Evolutionary conservation across 2,888 invertebrate species (phyloP), one percentile per base, ranked within the genome.

Genomic region (Ophioninae sp.): DNA sequence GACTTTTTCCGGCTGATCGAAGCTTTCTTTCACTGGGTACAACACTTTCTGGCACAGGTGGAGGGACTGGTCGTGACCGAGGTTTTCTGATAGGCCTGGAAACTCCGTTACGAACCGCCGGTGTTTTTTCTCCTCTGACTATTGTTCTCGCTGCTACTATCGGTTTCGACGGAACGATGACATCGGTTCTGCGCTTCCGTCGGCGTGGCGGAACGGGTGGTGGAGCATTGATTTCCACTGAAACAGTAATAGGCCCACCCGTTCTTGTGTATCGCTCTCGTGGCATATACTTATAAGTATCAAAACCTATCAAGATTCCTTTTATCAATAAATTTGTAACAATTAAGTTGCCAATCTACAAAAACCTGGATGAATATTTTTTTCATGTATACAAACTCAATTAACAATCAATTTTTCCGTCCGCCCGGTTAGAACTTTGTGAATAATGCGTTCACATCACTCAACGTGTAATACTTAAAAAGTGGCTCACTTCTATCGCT

Each of bases 151-250:
- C 83, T 10, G 84, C 73, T 20, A 79, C 77, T 37, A 72, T 81
- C 10, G 83, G 75, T 59, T 85, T 87, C 76, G 82, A 76, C 39
- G 86, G 70, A 39, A 76, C 65, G 62, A 81, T 80, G 21, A 79
- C 56, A 41, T 86, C 85, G 21, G 59, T 83, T 86, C 89, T 91
- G 57, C 88, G 89, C 87, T 89, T 92, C 78, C 88, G 90, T 76
- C 92, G 90, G 76, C 92, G 91, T 65, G 92, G 92, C 73, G 93
- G 93, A 72, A 93, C 89, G 39, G 92, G 92, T 78, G 93, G 93
- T 61, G 89, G 81, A 76, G 78, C 73, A 75, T 85, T 85, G 72
- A 85, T 82, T 81, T 88, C 87, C 87, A 88, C 91, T 90, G 87
- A 57, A 88, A 89, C 67, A 85, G 10, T 56, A 82, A 61, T 8